Base-by-base conservation (phyloP, 2,113 vertebrate species). In the Psettodes erumei region DNA sequence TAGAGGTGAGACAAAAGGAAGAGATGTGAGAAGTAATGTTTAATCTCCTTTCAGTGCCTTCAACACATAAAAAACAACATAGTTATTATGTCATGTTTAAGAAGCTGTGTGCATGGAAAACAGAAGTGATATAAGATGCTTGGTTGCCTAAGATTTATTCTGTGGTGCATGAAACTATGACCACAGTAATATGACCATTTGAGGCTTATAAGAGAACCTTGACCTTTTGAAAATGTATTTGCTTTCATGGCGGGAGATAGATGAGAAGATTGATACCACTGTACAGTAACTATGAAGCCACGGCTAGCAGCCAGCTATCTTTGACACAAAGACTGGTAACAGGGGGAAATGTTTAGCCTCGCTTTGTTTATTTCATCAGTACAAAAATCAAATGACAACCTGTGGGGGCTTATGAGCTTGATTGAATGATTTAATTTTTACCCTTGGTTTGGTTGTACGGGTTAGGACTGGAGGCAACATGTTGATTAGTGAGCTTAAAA, bases 1-100 rank as follows among this genome's bases (percentile, higher is more conserved):
- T 63, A 60, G 51, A 69, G 60, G 60, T 58, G 33, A 78, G 59
- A 68, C 59, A 32, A 47, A 23, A 9, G 32, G n/a, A 69, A 37
- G 35, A 64, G 45, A 55, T 62, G 42, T 67, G 56, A 28, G 18
- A 43, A 28, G 32, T 25, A 23, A 59, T 30, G 25, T 43, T 33
- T 19, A 23, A 28, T 55, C 51, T 60, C 42, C 48, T 21, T 79
- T 63, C 21, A 27, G 0, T 25, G 42, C 7, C 35, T 59, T 70
- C 33, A 58, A 32, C 21, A 40, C 37, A 43, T 18, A 18, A 27
- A 42, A 60, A 11, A n/a, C n/a, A 6, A 30, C 7, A 21, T 7
- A 27, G 7, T 32, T 19, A 7, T 21, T 21, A 43, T 62, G 9
- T 38, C 50, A 19, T 59, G 55, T 53, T 67, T 55, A 25, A 55